phyloP scores from a whole-genome alignment of 2,113 vertebrate species.

The Dasyprocta punctata region DNA sequence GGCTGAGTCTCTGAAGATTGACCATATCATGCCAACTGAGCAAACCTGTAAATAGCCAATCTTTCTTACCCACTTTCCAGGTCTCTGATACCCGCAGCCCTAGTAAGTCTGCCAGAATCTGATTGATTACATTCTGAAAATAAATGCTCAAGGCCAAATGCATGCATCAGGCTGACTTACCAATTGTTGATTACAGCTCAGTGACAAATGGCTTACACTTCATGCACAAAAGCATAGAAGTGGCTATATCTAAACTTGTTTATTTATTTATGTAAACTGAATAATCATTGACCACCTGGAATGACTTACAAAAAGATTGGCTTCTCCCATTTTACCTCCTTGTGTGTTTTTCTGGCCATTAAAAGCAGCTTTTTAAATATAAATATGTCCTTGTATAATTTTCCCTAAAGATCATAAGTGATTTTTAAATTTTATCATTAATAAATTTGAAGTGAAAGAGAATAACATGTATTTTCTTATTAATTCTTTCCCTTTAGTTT shows the following conservation, averaged over 20 bases:
- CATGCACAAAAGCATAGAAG: neutral
- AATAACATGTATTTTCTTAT: neutral
- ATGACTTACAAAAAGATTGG: neutral
- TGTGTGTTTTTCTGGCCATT: neutral
- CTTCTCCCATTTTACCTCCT: neutral
- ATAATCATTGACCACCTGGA: neutral
- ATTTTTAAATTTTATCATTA: neutral
- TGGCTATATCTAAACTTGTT: neutral
- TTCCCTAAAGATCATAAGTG: neutral
- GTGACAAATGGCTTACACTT: slow-evolving; percentile 55
- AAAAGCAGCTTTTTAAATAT: neutral
- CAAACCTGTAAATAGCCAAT: neutral
- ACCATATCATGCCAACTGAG: neutral
- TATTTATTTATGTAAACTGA: neutral
- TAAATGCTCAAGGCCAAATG: neutral
- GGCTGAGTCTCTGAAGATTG: neutral
- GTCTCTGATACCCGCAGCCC: neutral
- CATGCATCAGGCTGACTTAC: neutral
- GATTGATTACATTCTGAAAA: slow-evolving; percentile 42
- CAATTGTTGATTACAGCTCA: slow-evolving; percentile 32
- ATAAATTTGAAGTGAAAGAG: neutral
- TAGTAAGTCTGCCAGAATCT: slow-evolving; percentile 36
- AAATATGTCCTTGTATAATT: neutral
- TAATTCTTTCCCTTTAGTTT: neutral
- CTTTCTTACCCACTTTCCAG: neutral